phyloP scores from a whole-genome alignment of 2,888 invertebrate genomes.

The Ischnus inquisitorius region DNA sequence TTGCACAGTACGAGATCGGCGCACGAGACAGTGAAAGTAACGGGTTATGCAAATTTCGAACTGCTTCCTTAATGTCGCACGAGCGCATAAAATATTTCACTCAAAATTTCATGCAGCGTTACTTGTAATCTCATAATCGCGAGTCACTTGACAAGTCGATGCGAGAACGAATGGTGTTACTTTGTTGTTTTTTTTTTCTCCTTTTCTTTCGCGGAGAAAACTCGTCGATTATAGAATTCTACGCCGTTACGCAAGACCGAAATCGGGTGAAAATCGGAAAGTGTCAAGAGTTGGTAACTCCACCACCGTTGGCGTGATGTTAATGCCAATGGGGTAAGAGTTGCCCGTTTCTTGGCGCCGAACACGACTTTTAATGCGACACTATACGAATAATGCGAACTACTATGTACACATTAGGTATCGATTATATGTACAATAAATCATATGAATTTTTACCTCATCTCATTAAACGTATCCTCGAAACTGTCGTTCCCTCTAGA shows the following conservation, averaged over 20 bases:
- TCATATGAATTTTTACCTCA: background rate
- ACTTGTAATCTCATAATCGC: constrained; percentile 15
- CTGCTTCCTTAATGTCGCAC: constrained; percentile 7
- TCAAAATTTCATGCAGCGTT: constrained; percentile 17
- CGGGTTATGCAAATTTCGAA: constrained; percentile 51
- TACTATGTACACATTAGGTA: background rate
- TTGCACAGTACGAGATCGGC: constrained; percentile 33
- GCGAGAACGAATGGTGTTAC: background rate
- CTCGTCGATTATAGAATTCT: constrained; percentile 5
- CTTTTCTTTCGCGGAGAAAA: constrained; percentile 8
- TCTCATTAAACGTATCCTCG: no score
- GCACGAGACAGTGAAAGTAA: constrained; percentile 61
- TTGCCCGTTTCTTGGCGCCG: constrained; percentile 90
- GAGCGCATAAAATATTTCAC: background rate
- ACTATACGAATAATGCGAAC: background rate
- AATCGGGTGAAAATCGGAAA: constrained; percentile 55
- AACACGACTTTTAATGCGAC: constrained; percentile 30
- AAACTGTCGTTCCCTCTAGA: no score
- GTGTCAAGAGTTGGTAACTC: constrained; percentile 91
- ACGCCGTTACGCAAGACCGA: constrained; percentile 1
- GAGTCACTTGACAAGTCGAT: constrained; percentile 1
- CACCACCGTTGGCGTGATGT: constrained; percentile 92
- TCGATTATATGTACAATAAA: background rate
- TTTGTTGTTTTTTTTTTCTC: constrained; percentile 2
- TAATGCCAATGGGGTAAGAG: constrained; percentile 92